Evolutionary conservation across 1,140 invertebrate species (phyloP).

Genomic region (Zaprionus nigranus): DNA sequence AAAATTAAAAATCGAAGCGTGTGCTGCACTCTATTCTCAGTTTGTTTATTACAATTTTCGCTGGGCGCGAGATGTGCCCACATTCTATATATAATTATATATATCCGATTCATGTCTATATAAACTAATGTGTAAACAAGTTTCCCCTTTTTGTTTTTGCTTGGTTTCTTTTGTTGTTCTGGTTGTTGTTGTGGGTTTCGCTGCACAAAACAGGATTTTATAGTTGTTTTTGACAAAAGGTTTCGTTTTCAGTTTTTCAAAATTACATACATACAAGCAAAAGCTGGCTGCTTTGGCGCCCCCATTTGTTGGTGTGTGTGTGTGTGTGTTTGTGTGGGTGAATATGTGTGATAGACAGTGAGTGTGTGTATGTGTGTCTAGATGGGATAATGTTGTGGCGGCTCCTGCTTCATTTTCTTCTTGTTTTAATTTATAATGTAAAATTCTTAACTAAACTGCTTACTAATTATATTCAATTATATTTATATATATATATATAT

Average conservation of each 20-base stretch:
- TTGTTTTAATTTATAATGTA: conserved; percentile 72
- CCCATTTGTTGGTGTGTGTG: conserved; percentile 25
- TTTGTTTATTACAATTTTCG: conserved; percentile 73
- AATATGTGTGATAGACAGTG: conserved; percentile 41
- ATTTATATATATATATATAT: conserved; percentile 75
- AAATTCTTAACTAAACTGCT: conserved; percentile 81
- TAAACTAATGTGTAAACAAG: conserved; percentile 78
- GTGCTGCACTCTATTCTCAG: conserved; percentile 78
- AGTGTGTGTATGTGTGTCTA: conserved; percentile 32
- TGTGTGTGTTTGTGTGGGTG: conserved; percentile 27
- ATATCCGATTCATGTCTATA: conserved; percentile 54
- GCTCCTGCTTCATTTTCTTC: conserved; percentile 48
- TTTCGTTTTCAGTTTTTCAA: conserved; percentile 47
- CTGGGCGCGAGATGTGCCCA: conserved; percentile 47
- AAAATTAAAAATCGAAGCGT: conserved; percentile 83
- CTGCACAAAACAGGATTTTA: conserved; percentile 78
- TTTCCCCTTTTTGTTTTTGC: conserved; percentile 51
- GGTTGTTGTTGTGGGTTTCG: conserved; percentile 33
- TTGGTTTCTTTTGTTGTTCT: conserved; percentile 45
- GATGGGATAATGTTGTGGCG: conserved; percentile 9
- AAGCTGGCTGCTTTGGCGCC: conserved; percentile 57
- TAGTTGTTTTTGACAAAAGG: conserved; percentile 37
- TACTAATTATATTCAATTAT: conserved; percentile 80
- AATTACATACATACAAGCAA: conserved; percentile 73
- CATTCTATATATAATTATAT: conserved; percentile 55